These are phyloP conservation scores for Nycticebus coucang DNA, from an alignment of 2,113 vertebrate genomes.

Conservation along the genomic window DNA sequence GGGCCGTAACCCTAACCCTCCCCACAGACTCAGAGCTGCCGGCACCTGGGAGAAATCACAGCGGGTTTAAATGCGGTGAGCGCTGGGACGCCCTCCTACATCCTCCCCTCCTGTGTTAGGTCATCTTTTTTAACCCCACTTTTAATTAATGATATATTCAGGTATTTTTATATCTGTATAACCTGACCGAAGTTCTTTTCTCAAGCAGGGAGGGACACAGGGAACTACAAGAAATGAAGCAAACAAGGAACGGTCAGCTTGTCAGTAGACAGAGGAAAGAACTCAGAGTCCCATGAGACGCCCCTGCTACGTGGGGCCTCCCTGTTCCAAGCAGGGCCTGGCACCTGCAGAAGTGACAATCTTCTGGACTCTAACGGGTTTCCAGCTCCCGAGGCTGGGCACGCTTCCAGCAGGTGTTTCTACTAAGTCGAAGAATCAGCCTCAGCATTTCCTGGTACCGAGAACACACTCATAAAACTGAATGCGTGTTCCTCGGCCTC, in stretches of 20 bases:
- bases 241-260: rapidly evolving
- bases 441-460: too few species aligned
- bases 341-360: rapidly evolving
- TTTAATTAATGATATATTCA: not conserved
- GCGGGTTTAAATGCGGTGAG: too few species aligned
- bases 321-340: rapidly evolving
- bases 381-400: rapidly evolving
- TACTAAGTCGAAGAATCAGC: not conserved
- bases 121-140: not conserved
- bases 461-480: not conserved
- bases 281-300: rapidly evolving
- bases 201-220: not conserved
- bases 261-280: not conserved
- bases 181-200: not conserved
- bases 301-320: rapidly evolving
- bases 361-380: too few species aligned
- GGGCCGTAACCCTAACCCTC: not conserved
- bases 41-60: not conserved
- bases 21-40: not conserved
- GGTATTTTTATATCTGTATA: not conserved
- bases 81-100: rapidly evolving
- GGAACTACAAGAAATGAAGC: not conserved
- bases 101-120: not conserved
- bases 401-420: not conserved
- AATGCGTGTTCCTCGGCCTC: not conserved